phyloP scores from a whole-genome alignment of 2,113 vertebrate species.

The Glareola pratincola region DNA sequence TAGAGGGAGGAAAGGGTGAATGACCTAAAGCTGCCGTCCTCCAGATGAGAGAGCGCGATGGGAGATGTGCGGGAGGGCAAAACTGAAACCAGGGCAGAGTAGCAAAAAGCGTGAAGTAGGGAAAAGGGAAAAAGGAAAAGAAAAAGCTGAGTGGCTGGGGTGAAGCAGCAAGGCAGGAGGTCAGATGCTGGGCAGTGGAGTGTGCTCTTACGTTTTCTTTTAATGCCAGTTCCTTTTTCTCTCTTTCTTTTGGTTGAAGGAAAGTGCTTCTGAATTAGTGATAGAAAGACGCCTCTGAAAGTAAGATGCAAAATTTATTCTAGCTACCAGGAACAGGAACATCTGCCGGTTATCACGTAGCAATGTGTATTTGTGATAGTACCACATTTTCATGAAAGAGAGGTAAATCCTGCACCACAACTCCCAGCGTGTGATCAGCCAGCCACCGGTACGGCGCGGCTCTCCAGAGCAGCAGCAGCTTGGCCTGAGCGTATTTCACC shows the following conservation, averaged over 20 bases:
- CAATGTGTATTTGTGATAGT: background rate
- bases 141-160: conserved; percentile 4
- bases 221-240: conserved; percentile 85
- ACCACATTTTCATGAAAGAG: background rate
- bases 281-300: conserved; percentile 94
- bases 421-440: background rate
- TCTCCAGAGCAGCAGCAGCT: background rate
- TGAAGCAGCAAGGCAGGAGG: conserved; percentile 50
- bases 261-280: conserved; percentile 96
- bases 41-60: background rate
- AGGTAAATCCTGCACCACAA: background rate
- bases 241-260: conserved; percentile 91
- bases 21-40: background rate
- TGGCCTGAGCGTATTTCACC: background rate
- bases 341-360: background rate
- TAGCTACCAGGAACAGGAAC: background rate
- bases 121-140: background rate
- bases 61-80: background rate
- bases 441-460: background rate
- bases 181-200: conserved; percentile 34
- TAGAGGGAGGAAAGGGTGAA: background rate
- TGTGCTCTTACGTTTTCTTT: conserved; percentile 90
- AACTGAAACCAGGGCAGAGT: background rate
- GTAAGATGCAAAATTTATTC: conserved; percentile 52
- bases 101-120: background rate